These are phyloP conservation scores for Pyrocephalus nanus DNA, from an alignment of 2,797 vertebrate genomes.

Conservation along the genomic window DNA sequence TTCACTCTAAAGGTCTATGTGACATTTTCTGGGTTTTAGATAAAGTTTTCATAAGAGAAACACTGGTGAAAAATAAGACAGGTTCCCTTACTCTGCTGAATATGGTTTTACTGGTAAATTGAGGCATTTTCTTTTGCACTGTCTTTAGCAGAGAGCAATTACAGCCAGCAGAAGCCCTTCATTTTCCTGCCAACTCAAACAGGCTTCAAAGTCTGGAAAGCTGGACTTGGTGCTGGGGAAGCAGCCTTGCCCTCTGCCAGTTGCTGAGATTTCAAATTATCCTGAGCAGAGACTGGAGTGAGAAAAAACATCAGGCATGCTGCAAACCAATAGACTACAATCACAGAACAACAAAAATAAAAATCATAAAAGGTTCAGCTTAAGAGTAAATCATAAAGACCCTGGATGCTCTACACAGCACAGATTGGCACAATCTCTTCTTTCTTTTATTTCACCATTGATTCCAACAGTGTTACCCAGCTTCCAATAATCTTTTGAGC, in stretches of 20 bases:
- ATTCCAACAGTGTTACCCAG: neutral
- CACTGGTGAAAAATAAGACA: neutral
- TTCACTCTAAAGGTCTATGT: neutral
- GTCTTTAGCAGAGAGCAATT: neutral
- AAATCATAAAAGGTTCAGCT: neutral
- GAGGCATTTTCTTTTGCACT: neutral
- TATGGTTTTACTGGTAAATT: neutral
- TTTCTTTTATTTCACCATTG: neutral
- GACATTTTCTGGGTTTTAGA: neutral
- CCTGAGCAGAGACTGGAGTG: neutral
- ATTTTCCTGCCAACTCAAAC: neutral
- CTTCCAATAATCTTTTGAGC: neutral
- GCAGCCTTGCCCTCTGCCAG: neutral
- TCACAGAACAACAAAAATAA: neutral
- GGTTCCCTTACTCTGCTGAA: neutral
- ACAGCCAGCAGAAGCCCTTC: neutral
- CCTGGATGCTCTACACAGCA: neutral
- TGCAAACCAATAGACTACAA: neutral
- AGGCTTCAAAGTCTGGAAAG: neutral
- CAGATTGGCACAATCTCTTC: neutral
- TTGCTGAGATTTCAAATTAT: neutral
- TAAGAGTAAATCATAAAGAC: constrained; percentile 3
- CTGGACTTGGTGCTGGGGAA: neutral
- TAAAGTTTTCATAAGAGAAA: neutral
- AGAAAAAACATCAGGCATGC: neutral